phyloP scores from a whole-genome alignment of 2,797 vertebrate genomes.

The Odontamblyopus lacepedii region DNA sequence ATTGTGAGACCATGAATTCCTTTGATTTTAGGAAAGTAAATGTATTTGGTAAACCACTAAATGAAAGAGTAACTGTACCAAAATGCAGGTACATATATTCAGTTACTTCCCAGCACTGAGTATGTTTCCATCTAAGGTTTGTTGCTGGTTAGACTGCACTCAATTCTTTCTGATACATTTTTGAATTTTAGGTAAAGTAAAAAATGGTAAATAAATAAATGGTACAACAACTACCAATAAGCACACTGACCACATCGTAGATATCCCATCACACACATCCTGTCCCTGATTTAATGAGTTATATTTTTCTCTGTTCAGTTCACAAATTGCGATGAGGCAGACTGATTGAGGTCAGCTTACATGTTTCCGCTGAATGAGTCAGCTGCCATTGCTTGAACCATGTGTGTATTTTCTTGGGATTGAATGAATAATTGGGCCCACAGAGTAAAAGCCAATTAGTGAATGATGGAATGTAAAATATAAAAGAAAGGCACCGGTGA shows the following conservation, averaged over 20 bases:
- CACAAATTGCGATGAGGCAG: neutral
- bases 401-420: constrained; percentile 32
- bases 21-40: no score
- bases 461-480: constrained; percentile 47
- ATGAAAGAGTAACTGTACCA: no score
- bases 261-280: neutral
- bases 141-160: no score
- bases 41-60: no score
- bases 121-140: neutral
- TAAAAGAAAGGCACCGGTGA: constrained; percentile 40
- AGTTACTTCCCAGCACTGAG: no score
- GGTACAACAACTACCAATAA: neutral
- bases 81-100: no score
- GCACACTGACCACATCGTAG: neutral
- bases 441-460: constrained; percentile 64
- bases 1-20: no score
- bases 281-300: neutral
- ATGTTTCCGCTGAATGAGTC: neutral
- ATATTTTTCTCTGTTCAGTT: neutral
- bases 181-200: neutral
- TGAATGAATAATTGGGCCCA: constrained; percentile 20
- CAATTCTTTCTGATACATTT: no score
- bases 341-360: neutral
- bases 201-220: neutral
- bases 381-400: neutral